These are phyloP conservation scores for Ypsolopha scabrella DNA, from an alignment of 2,888 invertebrate genomes.

Conservation along the genomic window DNA sequence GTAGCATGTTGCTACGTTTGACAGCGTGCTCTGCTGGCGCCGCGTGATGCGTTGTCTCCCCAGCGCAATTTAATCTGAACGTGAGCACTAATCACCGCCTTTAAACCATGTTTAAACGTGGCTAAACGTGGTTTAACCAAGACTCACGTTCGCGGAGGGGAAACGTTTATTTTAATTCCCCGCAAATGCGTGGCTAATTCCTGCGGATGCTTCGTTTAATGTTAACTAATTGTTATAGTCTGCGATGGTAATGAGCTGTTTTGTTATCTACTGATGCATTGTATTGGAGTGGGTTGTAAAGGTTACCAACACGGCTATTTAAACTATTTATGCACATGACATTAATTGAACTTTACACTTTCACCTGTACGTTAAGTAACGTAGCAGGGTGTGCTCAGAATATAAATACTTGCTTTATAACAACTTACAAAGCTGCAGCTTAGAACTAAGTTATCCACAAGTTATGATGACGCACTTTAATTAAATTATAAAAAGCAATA, in stretches of 20 bases:
- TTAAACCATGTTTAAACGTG: conserved; percentile 26
- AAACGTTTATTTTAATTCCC: conserved; percentile 57
- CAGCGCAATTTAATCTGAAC: conserved; percentile 37
- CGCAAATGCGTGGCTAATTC: conserved; percentile 58
- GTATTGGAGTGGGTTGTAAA: too few relatives aligned
- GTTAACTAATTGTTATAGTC: conserved; percentile 2
- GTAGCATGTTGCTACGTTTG: too few relatives aligned
- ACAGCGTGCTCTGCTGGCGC: conserved; percentile 1
- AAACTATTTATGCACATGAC: too few relatives aligned
- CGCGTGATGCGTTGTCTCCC: conserved; percentile 38
- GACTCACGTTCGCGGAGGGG: conserved; percentile 41
- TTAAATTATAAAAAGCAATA: too few relatives aligned
- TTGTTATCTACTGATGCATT: background rate
- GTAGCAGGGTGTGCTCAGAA: too few relatives aligned
- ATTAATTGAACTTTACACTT: too few relatives aligned
- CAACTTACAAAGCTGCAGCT: too few relatives aligned
- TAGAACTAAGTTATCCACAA: too few relatives aligned
- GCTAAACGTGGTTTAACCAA: background rate
- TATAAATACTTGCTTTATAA: too few relatives aligned
- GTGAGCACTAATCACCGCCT: conserved; percentile 54
- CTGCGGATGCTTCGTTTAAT: conserved; percentile 19
- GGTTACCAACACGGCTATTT: too few relatives aligned
- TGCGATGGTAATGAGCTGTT: background rate
- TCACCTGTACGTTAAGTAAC: too few relatives aligned
- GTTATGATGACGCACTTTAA: too few relatives aligned